Conservation (phyloP, 2,797 vertebrate species). For the Channallabes apus region DNA sequence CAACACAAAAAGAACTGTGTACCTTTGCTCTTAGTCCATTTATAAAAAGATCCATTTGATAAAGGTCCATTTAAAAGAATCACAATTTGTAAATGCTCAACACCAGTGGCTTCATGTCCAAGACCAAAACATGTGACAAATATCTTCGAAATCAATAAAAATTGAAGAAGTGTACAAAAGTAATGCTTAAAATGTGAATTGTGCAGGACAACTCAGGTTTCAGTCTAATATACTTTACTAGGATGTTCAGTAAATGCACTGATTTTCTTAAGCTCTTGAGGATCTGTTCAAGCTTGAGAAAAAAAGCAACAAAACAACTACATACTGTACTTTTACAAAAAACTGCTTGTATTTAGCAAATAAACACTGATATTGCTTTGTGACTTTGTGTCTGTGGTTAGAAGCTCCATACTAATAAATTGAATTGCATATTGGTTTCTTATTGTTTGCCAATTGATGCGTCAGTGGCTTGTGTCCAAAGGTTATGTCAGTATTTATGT, state of each 20-base stretch:
- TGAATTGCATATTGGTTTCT: background rate
- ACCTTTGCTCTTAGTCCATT: too few species aligned
- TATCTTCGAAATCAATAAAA: background rate
- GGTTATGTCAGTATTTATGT: background rate
- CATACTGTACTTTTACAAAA: too few species aligned
- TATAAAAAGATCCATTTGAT: too few species aligned
- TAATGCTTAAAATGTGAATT: background rate
- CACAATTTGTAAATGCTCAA: background rate
- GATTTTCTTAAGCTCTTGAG: background rate
- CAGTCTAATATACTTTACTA: background rate
- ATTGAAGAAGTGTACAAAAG: background rate
- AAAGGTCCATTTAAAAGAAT: background rate
- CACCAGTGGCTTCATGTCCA: background rate
- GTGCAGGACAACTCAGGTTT: background rate
- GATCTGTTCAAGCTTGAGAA: background rate
- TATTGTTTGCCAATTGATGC: background rate
- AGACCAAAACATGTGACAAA: background rate
- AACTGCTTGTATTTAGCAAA: background rate
- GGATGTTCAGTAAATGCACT: background rate
- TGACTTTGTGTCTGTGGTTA: background rate
- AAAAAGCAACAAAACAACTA: background rate
- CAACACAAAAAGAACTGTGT: too few species aligned
- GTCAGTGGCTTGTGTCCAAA: background rate
- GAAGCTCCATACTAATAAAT: background rate
- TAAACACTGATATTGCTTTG: background rate